Conservation (phyloP, 2,797 vertebrate genomes). For the Paramormyrops hopkinsi region DNA sequence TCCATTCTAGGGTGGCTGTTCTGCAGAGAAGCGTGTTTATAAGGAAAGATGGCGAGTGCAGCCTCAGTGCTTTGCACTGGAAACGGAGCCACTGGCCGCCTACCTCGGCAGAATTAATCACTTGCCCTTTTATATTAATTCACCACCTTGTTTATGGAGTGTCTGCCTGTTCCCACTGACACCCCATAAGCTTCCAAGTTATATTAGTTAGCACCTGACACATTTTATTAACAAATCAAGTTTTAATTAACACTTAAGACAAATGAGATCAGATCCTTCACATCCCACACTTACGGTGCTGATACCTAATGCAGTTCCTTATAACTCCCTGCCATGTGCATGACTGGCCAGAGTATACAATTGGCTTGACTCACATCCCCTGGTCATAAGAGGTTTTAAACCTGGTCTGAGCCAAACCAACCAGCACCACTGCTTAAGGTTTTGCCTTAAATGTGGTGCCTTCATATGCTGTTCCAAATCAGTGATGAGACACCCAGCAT, state of each 20-base stretch:
- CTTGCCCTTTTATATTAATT: not conserved
- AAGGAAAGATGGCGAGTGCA: too few relatives aligned
- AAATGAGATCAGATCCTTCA: constrained; percentile 20
- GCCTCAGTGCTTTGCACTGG: not conserved
- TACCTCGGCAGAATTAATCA: not conserved
- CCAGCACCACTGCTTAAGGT: not conserved
- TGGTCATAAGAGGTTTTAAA: not conserved
- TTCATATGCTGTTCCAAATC: not conserved
- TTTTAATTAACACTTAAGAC: not conserved
- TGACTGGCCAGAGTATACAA: not conserved
- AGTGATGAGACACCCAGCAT: not conserved
- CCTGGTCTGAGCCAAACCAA: not conserved
- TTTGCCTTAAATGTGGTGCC: not conserved
- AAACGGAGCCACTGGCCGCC: not conserved
- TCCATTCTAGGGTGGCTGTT: not conserved
- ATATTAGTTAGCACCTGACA: not conserved
- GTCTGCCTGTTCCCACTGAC: not conserved
- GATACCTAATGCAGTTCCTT: not conserved
- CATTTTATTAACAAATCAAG: not conserved
- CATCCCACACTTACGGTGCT: not conserved
- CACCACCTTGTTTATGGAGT: not conserved
- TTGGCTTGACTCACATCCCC: not conserved
- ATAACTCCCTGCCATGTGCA: not conserved
- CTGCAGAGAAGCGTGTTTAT: not conserved
- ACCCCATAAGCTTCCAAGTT: not conserved